Conservation (phyloP, 2,888 invertebrate species). For the Boloria euphrosyne region DNA sequence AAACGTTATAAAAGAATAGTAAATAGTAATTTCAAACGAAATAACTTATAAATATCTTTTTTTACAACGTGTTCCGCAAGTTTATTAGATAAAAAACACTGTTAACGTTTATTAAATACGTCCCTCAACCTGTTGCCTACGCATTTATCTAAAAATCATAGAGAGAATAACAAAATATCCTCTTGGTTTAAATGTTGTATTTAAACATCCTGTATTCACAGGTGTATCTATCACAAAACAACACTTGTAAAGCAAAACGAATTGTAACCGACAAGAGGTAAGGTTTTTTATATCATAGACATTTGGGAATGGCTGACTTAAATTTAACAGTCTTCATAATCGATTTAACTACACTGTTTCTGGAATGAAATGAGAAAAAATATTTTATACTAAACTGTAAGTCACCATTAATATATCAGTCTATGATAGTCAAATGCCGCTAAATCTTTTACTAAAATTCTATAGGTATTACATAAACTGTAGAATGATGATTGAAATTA, state of each 20-base stretch:
- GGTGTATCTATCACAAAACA: constrained; percentile 44
- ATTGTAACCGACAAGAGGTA: constrained; percentile 54
- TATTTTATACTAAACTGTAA: background rate
- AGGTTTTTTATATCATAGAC: constrained; percentile 50
- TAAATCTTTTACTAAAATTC: background rate
- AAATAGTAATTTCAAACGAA: too few relatives aligned
- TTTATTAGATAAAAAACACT: too few relatives aligned
- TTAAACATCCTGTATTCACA: constrained; percentile 35
- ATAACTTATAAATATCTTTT: too few relatives aligned
- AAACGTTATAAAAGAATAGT: too few relatives aligned
- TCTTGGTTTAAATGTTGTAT: background rate
- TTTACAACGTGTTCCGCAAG: too few relatives aligned
- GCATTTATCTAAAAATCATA: background rate
- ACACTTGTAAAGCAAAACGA: constrained; percentile 73
- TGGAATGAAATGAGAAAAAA: constrained; percentile 9
- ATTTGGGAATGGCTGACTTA: constrained; percentile 45
- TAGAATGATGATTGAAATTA: background rate
- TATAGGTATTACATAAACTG: constrained; percentile 8
- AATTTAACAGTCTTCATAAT: constrained; percentile 39
- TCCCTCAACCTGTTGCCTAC: too few relatives aligned
- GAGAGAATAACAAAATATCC: background rate
- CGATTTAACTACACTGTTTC: constrained; percentile 31
- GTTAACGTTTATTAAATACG: too few relatives aligned
- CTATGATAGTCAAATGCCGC: background rate
- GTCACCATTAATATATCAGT: background rate